A percentile compares a stretch with the other conserved stretches of the same genome.
These are phyloP conservation scores for Lycaon pictus DNA, from an alignment of 2,113 vertebrate genomes.

Conservation along the genomic window DNA sequence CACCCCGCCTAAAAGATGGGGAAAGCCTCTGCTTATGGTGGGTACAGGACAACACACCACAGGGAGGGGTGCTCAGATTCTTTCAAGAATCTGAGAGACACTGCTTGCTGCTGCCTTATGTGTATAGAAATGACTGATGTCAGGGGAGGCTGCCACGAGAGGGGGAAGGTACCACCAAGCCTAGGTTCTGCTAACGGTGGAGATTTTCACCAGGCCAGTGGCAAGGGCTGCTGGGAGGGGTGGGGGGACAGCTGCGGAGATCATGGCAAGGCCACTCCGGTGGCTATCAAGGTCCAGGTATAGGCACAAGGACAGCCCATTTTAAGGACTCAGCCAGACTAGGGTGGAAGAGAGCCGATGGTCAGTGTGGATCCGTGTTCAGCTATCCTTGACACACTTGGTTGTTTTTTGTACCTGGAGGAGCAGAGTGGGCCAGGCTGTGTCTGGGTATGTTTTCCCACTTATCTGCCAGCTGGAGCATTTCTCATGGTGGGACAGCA, in stretches of 20 bases:
- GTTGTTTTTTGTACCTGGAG: neutral
- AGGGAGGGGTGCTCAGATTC: neutral
- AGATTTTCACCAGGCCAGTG: neutral
- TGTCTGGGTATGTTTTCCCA: neutral
- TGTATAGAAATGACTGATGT: neutral
- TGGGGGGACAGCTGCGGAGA: neutral
- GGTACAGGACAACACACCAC: neutral
- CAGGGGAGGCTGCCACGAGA: neutral
- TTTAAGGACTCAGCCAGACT: neutral
- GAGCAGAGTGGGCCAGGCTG: neutral
- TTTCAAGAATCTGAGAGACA: neutral
- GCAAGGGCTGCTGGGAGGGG: neutral
- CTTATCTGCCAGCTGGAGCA: neutral
- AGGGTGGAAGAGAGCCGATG: fast-evolving
- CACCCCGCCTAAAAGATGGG: neutral
- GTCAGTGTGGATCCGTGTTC: neutral
- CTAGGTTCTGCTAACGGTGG: neutral
- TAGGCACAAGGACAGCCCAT: neutral
- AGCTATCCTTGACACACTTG: fast-evolving
- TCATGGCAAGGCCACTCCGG: neutral
- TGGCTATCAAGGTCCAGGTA: neutral
- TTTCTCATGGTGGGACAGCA: too few species aligned
- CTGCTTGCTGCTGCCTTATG: neutral
- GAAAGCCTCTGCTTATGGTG: neutral
- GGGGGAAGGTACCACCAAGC: neutral